Percentiles rank a stretch among this genome's conserved stretches.
Conservation (phyloP, 2,797 vertebrate species). For the Dermochelys coriacea region DNA sequence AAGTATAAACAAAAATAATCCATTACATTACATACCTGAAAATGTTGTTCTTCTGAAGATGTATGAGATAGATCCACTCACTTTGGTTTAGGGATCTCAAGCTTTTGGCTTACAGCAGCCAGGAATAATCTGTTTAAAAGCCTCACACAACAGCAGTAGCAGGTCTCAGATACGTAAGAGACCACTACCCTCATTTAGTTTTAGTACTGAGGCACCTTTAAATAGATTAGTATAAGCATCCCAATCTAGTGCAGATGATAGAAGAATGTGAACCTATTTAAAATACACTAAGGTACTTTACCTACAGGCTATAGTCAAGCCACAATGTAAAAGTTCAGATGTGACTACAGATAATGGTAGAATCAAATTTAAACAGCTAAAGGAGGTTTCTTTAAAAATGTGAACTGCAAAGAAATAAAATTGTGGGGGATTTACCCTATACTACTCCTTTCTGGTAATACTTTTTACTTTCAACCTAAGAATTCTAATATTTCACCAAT, state of each 20-base stretch:
- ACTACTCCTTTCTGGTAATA: background rate
- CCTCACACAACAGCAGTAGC: background rate
- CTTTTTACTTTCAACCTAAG: background rate
- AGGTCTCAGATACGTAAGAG: background rate
- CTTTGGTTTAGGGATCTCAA: conserved; percentile 37
- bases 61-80: conserved; percentile 43
- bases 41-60: conserved; percentile 55
- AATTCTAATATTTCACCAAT: background rate
- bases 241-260: background rate
- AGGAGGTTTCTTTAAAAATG: background rate
- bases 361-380: background rate
- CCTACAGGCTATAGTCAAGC: background rate
- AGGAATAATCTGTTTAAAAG: background rate
- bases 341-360: background rate
- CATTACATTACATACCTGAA: conserved; percentile 72
- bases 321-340: background rate
- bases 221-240: background rate
- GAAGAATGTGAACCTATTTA: background rate
- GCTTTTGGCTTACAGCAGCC: conserved; percentile 10
- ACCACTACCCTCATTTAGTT: background rate
- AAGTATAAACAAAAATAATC: background rate
- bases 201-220: background rate
- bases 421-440: background rate
- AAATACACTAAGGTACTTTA: background rate
- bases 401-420: background rate